These are phyloP conservation scores for Marasmarcha lunaedactyla DNA, from an alignment of 2,888 invertebrate species.

Conservation along the genomic window DNA sequence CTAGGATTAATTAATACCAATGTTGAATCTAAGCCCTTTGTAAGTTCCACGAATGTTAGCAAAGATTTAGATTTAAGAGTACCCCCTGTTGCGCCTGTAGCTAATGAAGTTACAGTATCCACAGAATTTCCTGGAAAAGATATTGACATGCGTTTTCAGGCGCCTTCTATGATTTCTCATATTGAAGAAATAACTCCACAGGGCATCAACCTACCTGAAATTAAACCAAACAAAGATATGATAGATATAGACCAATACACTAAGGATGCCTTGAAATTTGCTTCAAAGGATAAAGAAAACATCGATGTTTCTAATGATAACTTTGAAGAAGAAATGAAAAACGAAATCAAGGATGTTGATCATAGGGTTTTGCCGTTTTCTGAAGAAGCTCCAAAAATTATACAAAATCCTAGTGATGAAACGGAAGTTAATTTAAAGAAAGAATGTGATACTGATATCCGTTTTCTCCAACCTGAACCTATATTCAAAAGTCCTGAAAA, in stretches of 20 bases:
- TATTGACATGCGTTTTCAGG: conserved; percentile 62
- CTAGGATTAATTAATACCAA: conserved; percentile 53
- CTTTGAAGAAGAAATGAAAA: conserved; percentile 34
- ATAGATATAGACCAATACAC: conserved; percentile 67
- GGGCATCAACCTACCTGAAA: conserved; percentile 26
- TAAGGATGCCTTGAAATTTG: conserved; percentile 65
- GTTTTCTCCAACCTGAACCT: conserved; percentile 58
- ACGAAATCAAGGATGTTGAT: conserved; percentile 57
- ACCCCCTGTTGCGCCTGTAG: conserved; percentile 37
- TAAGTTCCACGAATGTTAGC: conserved; percentile 24
- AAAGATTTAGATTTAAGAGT: conserved; percentile 63
- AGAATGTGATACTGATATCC: conserved; percentile 56
- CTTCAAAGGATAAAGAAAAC: conserved; percentile 58
- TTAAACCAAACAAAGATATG: conserved; percentile 40
- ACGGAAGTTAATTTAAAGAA: conserved; percentile 24
- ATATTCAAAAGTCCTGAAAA: conserved; percentile 56
- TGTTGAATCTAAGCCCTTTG: conserved; percentile 30
- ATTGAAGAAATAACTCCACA: conserved; percentile 25
- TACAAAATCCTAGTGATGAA: conserved; percentile 24
- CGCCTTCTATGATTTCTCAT: conserved; percentile 22
- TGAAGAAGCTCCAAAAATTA: conserved; percentile 33
- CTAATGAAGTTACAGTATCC: conserved; percentile 27
- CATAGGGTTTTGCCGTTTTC: conserved; percentile 58
- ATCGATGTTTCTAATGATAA: conserved; percentile 51
- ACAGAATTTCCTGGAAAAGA: conserved; percentile 55